A percentile compares a stretch with the other conserved stretches of the same genome.
Conservation (phyloP, 2,888 invertebrate genomes). For the Scaptomyza flava region DNA sequence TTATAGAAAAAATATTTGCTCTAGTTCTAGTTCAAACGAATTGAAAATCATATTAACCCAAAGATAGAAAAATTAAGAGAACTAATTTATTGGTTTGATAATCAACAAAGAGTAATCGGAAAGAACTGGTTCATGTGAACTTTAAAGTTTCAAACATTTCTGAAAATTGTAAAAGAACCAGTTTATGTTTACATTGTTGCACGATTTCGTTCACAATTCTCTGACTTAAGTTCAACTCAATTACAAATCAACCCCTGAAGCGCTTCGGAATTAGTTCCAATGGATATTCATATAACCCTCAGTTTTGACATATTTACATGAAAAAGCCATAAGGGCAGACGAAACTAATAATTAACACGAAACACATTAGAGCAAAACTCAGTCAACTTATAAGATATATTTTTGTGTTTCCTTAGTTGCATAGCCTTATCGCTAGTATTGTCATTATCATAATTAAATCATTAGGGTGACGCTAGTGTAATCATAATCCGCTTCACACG, state of each 20-base stretch:
- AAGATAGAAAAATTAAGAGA: too few species aligned
- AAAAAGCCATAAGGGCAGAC: conserved; percentile 32
- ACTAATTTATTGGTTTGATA: too few species aligned
- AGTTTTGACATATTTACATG: conserved; percentile 28
- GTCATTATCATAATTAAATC: conserved; percentile 76
- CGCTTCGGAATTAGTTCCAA: conserved; percentile 18
- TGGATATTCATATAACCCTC: conserved; percentile 11
- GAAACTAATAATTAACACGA: conserved; percentile 34
- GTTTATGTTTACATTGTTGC: neutral
- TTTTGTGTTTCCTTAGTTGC: neutral
- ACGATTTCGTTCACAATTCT: neutral
- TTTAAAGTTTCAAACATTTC: too few species aligned
- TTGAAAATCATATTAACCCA: too few species aligned
- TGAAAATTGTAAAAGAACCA: neutral
- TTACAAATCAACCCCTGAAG: neutral
- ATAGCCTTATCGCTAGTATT: conserved; percentile 41
- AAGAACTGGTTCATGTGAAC: too few species aligned
- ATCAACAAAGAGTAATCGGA: too few species aligned
- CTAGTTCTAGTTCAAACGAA: too few species aligned
- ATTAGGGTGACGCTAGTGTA: conserved; percentile 59
- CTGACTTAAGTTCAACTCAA: neutral
- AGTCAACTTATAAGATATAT: conserved; percentile 12
- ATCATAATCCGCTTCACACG: conserved; percentile 41
- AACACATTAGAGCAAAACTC: conserved; percentile 3
- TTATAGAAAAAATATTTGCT: too few species aligned